Evolutionary conservation across 2,888 invertebrate species (phyloP).

Genomic region (Bimastos eiseni): DNA sequence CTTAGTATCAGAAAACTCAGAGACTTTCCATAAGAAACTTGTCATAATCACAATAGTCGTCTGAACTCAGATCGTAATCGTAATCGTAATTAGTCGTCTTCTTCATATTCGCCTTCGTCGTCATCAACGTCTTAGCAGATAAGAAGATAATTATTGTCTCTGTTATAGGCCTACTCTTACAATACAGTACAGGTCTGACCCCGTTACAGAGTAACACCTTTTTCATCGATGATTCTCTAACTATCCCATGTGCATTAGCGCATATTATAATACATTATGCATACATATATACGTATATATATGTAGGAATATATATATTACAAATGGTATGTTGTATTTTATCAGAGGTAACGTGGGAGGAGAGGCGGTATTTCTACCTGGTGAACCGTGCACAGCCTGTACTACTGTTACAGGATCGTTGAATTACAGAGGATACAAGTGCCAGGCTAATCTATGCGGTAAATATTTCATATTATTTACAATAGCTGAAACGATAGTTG

Average conservation of each 20-base stretch:
- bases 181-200: too few relatives aligned
- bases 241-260: too few relatives aligned
- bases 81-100: background rate
- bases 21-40: background rate
- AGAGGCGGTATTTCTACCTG: background rate
- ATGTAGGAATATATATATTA: too few relatives aligned
- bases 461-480: too few relatives aligned
- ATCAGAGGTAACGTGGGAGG: background rate
- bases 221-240: too few relatives aligned
- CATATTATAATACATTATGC: too few relatives aligned
- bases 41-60: background rate
- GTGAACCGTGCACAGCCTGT: background rate
- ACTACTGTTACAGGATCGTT: background rate
- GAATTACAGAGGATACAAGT: conserved; percentile 9
- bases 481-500: too few relatives aligned
- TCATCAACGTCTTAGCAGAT: background rate
- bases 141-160: too few relatives aligned
- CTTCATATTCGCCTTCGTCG: background rate
- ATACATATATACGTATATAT: too few relatives aligned
- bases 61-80: too few relatives aligned
- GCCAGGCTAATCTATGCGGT: background rate
- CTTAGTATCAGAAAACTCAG: background rate
- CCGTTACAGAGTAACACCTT: too few relatives aligned
- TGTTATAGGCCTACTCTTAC: too few relatives aligned
- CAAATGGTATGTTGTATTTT: background rate